phyloP scores from a whole-genome alignment of 2,888 invertebrate species.

The Augiades crinisus region DNA sequence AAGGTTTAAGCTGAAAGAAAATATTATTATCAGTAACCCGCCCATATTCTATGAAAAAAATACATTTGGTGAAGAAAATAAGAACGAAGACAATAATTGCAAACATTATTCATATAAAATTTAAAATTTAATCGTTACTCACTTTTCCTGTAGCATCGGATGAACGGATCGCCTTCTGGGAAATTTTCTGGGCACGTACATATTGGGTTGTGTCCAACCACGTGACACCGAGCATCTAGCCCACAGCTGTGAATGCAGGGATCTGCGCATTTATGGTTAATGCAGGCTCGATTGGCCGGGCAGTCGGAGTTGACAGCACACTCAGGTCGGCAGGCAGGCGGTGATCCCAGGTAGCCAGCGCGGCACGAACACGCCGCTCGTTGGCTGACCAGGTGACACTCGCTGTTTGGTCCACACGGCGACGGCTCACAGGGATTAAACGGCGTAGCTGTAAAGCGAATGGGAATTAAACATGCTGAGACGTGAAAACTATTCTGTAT shows the following conservation, averaged over 20 bases:
- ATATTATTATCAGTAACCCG: too few species aligned
- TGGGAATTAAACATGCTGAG: not conserved
- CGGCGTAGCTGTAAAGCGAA: constrained; percentile 39
- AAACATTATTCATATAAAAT: too few species aligned
- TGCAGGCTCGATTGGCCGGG: constrained; percentile 86
- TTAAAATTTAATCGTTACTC: too few species aligned
- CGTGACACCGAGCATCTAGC: constrained; percentile 88
- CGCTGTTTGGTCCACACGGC: constrained; percentile 89
- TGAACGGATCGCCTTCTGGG: constrained; percentile 89
- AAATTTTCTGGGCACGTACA: constrained; percentile 86
- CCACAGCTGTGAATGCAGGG: constrained; percentile 91
- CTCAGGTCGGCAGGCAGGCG: constrained; percentile 88
- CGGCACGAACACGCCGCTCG: constrained; percentile 89
- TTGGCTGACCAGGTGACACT: constrained; percentile 85
- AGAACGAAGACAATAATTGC: too few species aligned
- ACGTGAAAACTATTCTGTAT: too few species aligned
- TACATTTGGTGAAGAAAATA: too few species aligned
- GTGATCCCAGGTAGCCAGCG: constrained; percentile 85
- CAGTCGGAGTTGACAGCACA: constrained; percentile 90
- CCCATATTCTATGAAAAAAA: too few species aligned
- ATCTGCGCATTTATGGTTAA: constrained; percentile 87
- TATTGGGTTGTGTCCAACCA: constrained; percentile 89
- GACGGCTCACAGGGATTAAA: constrained; percentile 87
- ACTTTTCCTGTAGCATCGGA: constrained; percentile 82
- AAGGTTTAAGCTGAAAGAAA: too few species aligned